Percentiles rank a stretch among this genome's conserved stretches.
phyloP scores from a whole-genome alignment of 2,113 vertebrate genomes.

The Menura novaehollandiae region DNA sequence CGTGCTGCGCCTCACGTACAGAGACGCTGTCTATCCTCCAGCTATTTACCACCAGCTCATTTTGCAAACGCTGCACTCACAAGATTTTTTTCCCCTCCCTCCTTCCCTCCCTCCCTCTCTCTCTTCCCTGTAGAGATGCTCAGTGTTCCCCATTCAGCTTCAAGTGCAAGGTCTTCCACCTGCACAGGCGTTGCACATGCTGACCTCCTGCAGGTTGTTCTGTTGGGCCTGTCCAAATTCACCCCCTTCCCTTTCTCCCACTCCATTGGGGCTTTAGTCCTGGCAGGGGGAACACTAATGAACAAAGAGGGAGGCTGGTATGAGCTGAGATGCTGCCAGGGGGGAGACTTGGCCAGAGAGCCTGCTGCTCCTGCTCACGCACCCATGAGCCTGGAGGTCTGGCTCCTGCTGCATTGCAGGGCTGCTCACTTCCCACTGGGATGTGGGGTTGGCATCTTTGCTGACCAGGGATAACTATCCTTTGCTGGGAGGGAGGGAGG shows the following conservation, averaged over 20 bases:
- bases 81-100: background rate
- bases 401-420: background rate
- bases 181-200: background rate
- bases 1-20: constrained; percentile 66
- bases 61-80: constrained; percentile 57
- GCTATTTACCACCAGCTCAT: constrained; percentile 68
- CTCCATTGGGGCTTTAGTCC: background rate
- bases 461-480: background rate
- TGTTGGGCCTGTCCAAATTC: background rate
- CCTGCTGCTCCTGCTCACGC: background rate
- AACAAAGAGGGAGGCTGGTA: constrained; percentile 32
- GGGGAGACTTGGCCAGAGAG: background rate
- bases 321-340: background rate
- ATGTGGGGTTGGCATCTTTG: background rate
- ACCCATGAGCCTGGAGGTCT: fast-evolving
- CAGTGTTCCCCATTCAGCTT: constrained; percentile 30
- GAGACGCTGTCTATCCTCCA: constrained; percentile 61
- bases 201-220: background rate
- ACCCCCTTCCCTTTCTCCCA: background rate
- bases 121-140: constrained; percentile 5
- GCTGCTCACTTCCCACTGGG: background rate
- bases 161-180: background rate
- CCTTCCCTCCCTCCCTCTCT: background rate
- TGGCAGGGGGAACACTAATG: background rate
- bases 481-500: background rate